Evolutionary conservation across 1,140 invertebrate species (phyloP).

Genomic region (Paracyclopina nana): DNA sequence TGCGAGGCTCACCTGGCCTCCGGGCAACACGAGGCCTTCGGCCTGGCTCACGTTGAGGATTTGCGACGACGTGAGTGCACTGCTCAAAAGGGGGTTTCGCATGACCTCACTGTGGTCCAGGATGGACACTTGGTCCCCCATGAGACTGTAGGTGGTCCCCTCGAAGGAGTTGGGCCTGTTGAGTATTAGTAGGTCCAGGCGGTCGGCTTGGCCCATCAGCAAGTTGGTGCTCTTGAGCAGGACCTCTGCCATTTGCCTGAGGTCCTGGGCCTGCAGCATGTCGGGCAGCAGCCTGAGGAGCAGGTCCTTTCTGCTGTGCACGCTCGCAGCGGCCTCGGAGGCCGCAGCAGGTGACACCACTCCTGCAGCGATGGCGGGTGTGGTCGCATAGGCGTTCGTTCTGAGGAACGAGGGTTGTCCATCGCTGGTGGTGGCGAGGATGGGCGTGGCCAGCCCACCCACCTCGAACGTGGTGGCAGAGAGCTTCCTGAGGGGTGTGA

Average conservation of each 20-base stretch:
- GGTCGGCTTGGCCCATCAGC: background rate
- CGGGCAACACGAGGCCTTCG: background rate
- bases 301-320: background rate
- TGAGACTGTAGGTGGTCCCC: background rate
- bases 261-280: background rate
- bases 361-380: background rate
- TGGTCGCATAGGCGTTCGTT: background rate
- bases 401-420: constrained; percentile 3
- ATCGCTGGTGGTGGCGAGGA: background rate
- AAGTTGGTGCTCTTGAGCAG: background rate
- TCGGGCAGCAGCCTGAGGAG: background rate
- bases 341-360: background rate
- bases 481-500: background rate
- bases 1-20: background rate
- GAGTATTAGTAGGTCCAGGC: background rate
- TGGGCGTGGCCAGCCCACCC: constrained; percentile 1
- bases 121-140: background rate
- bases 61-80: background rate
- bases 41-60: background rate
- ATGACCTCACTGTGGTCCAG: background rate
- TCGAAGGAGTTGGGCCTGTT: background rate
- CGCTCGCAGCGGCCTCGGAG: background rate
- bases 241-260: background rate
- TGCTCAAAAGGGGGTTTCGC: background rate
- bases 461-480: background rate